A percentile compares a stretch with the other conserved stretches of the same genome.
These are phyloP conservation scores for Melipona quadrifasciata DNA, from an alignment of 1,140 invertebrate genomes.

Conservation along the genomic window DNA sequence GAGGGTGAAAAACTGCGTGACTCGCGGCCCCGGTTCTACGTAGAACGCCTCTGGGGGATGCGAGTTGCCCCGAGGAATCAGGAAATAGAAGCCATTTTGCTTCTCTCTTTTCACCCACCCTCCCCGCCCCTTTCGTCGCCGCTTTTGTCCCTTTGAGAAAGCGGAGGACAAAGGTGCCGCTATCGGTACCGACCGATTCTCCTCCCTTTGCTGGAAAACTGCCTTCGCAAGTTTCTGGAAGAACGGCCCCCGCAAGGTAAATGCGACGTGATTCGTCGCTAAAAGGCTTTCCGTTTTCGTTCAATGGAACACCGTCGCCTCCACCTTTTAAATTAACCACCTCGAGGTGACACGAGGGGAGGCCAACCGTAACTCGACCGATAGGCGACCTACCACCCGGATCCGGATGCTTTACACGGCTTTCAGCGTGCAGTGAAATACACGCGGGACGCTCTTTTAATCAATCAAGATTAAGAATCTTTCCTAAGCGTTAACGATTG, in stretches of 20 bases:
- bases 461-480: too few species aligned
- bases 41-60: constrained; percentile 14
- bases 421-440: too few species aligned
- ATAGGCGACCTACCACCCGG: neutral
- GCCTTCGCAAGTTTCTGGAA: neutral
- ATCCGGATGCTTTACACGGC: too few species aligned
- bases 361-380: neutral
- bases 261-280: neutral
- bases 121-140: neutral
- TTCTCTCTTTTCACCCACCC: neutral
- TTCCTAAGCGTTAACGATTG: too few species aligned
- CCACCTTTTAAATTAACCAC: neutral
- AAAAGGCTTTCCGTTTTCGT: neutral
- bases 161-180: neutral
- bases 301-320: neutral
- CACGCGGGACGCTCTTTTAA: too few species aligned
- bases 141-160: neutral
- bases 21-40: neutral
- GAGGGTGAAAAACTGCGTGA: constrained; percentile 23
- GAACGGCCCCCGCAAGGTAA: neutral
- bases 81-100: constrained; percentile 30
- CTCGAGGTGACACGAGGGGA: too few species aligned
- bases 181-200: constrained; percentile 13
- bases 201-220: neutral
- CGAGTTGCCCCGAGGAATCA: constrained; percentile 17